Base-by-base conservation (phyloP, 2,888 invertebrate species). In the Cotesia congregata region DNA sequence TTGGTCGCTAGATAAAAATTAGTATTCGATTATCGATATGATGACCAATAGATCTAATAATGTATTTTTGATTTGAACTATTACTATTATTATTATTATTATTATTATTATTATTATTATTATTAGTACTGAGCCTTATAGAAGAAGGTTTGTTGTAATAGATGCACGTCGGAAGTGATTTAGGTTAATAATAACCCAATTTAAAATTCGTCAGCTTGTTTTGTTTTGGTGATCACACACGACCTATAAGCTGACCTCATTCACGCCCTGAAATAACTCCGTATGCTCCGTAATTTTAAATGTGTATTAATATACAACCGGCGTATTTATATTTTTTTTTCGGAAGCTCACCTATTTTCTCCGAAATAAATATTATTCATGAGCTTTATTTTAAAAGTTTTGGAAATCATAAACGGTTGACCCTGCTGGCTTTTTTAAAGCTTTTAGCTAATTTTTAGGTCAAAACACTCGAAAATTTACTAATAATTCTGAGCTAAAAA, bases 201-300 rank as follows among this genome's bases (percentile, higher is more conserved):
- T 67, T 30, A 67, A 67, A 67, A 67, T n/a, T 15, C 30, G 39
- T 30, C 67, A 30, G n/a, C 30, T 12, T 6, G 5, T 67, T 38
- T 38, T 30, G 50, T 72, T 79, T 78, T n/a, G 78, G 79, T 81
- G 81, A 81, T 80, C 75, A 79, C 77, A 82, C 76, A 78, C 83
- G 84, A 85, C 83, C 82, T 82, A 50, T 50, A 74, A 83, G 82
- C 83, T 86, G 86, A 86, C 87, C 87, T 86, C 87, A 85, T 88
- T 87, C 85, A 76, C 82, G 76, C 78, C 81, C 83, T 78, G 82
- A 86, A 86, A 86, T 88, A 88, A 84, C 87, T 84, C 83, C 30
- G 30, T 30, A 83, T 82, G 83, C 78, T 80, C 83, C 0, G 39
- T 40, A 39, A 50, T 50, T 50, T 50, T 12, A 50, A 50, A 50